These are phyloP conservation scores for human (Homo sapiens) DNA, from an alignment of 2,113 vertebrate genomes.

Conservation along the genomic window DNA sequence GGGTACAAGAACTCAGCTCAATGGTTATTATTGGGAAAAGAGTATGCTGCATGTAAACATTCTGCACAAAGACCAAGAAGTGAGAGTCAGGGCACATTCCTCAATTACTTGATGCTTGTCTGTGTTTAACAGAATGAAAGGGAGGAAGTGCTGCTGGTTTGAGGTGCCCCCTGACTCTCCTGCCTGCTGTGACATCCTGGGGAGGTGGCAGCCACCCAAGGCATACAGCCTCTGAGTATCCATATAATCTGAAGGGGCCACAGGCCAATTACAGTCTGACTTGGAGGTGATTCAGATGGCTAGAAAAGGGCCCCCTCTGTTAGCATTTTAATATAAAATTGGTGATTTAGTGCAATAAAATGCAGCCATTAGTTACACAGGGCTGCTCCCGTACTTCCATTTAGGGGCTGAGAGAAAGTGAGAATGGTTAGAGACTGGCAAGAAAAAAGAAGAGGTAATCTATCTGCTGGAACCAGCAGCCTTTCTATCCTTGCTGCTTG, in stretches of 20 bases:
- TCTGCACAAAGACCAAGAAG: neutral
- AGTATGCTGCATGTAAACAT: neutral
- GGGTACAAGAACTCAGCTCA: neutral
- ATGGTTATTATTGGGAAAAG: neutral
- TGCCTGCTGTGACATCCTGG: neutral
- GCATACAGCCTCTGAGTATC: neutral
- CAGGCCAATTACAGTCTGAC: constrained; percentile 1
- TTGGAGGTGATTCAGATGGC: constrained; percentile 4
- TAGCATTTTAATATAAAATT: constrained; percentile 52
- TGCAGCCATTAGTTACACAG: constrained; percentile 48
- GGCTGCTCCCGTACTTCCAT: neutral
- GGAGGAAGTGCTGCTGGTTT: neutral
- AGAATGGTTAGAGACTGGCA: neutral
- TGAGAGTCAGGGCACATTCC: rapidly evolving
- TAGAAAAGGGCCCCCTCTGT: neutral
- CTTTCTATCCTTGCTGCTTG: no score
- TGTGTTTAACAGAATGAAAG: neutral
- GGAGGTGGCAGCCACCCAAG: constrained; percentile 30
- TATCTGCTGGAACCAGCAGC: neutral
- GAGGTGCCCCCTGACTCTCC: neutral
- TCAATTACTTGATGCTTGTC: neutral
- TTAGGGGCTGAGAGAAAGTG: neutral
- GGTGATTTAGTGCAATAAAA: constrained; percentile 52
- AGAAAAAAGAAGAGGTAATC: neutral
- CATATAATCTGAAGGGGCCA: neutral